Base-by-base conservation (phyloP, 1,140 invertebrate species). In the Cotesia glomerata region DNA sequence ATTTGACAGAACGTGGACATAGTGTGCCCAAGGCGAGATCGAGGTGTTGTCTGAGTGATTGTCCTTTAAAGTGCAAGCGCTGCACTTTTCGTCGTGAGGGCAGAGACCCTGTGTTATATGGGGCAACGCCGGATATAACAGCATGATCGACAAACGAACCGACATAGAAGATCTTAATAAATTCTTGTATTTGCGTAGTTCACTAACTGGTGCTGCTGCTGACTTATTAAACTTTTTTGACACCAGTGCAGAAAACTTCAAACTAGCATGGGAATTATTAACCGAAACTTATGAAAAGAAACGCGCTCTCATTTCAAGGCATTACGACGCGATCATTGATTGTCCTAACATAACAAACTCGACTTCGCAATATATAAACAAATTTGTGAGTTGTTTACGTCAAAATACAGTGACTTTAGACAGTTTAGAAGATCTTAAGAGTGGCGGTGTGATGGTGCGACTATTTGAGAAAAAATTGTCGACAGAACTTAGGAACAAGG, bases 81-180 rank as follows among this genome's bases (percentile, higher is more conserved):
- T 26, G 26, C 26, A 26, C 26, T 26, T 26, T 26, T 26, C 26
- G 26, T 26, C 26, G 18, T 26, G 26, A 26, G 26, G 26, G 3
- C 1, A 0, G 26, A 26, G 1, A 26, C 26, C 26, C 1, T 26
- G 26, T 26, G 26, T 2, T 26, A n/a, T n/a, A n/a, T n/a, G n/a
- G n/a, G n/a, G n/a, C n/a, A n/a, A n/a, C n/a, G n/a, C n/a, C n/a
- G n/a, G n/a, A n/a, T n/a, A n/a, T n/a, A n/a, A n/a, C n/a, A 18
- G 18, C 2, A 74, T 78, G 68, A 73, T 75, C 9, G 72, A 77
- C 58, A 3, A 63, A 14, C 74, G 76, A 2, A 51, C n/a, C 0
- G 78, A 79, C 56, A 61, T 79, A 5, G 56, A 39, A 11, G 65
- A 79, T 13, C 14, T 77, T 1, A 65, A 72, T 11, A 77, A 76